Base-by-base conservation (phyloP, 2,888 invertebrate genomes). In the Melipona beecheii region DNA sequence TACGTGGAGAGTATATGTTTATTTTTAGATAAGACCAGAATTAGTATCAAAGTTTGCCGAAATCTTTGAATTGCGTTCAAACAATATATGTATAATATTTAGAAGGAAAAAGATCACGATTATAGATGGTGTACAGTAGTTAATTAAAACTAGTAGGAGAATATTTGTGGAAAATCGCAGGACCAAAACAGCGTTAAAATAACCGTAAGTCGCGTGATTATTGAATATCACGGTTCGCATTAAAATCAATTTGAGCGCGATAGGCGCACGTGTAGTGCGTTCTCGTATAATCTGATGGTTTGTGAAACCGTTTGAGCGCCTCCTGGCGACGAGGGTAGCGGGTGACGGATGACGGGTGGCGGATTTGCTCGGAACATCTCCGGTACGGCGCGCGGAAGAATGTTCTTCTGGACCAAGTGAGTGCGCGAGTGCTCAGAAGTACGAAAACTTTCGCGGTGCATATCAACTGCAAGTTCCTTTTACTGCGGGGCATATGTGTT, bases 351-450 rank as follows among this genome's bases (percentile, higher is more conserved):
- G 78, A 75, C 80, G 83, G 81, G 81, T 77, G 83, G 79, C 76
- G 81, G 81, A 85, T 80, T 81, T 81, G 60, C 69, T 78, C 86
- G 81, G 86, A 84, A 86, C 64, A 83, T 81, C 80, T 75, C 82
- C 75, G 85, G 78, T 80, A 85, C 79, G 80, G 83, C 86, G 85
- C 84, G 87, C 84, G 87, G 78, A 87, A 86, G 84, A 89, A 87
- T 89, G 87, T 69, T 81, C 81, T 75, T 84, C 82, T 87, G 89
- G 89, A 87, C 83, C 73, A 77, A 82, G 83, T 86, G 86, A 86
- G 84, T 81, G 87, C 82, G 84, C 80, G 84, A 84, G 81, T 84
- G 87, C 73, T 80, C 84, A 71, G 58, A 72, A 73, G 66, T 81
- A 75, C 78, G 60, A 87, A 86, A 73, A 82, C 73, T 79, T 83